A percentile compares a stretch with the other conserved stretches of the same genome.
Conservation (phyloP, 2,888 invertebrate genomes). For the Argyresthia albistria region DNA sequence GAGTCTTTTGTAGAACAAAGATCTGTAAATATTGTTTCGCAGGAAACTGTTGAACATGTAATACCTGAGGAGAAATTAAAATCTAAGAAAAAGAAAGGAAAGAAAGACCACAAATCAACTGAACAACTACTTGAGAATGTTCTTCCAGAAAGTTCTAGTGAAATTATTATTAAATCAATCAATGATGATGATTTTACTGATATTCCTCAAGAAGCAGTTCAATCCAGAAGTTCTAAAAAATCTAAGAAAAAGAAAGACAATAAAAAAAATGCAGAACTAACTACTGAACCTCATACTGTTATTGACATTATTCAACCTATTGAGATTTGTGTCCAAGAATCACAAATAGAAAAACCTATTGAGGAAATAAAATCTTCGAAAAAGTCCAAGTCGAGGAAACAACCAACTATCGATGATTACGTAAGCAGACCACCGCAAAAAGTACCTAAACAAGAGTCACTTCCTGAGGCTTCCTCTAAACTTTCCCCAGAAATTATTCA, state of each 20-base stretch:
- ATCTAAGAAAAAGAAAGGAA: no score
- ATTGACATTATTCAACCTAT: neutral
- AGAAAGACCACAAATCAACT: no score
- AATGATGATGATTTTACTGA: neutral
- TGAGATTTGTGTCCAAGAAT: neutral
- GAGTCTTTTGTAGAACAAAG: conserved; percentile 9
- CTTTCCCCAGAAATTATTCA: neutral
- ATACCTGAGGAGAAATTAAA: no score
- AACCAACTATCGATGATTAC: conserved; percentile 31
- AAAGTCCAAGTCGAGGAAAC: conserved; percentile 37
- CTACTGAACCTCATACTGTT: conserved; percentile 13
- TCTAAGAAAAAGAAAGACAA: conserved; percentile 35
- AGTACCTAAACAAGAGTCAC: conserved; percentile 2
- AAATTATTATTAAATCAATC: neutral
- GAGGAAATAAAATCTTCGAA: conserved; percentile 22
- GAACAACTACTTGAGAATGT: no score
- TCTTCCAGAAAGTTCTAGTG: neutral
- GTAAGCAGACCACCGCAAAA: conserved; percentile 10
- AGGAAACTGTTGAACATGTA: no score
- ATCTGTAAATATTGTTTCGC: no score
- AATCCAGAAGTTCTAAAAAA: conserved; percentile 15
- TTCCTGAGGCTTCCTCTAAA: neutral
- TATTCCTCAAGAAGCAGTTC: conserved; percentile 9
- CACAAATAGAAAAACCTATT: conserved; percentile 9
- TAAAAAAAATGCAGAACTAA: conserved; percentile 20